Evolutionary conservation across 1,140 invertebrate genomes (phyloP).

Genomic region (Drosophila kepulauana): DNA sequence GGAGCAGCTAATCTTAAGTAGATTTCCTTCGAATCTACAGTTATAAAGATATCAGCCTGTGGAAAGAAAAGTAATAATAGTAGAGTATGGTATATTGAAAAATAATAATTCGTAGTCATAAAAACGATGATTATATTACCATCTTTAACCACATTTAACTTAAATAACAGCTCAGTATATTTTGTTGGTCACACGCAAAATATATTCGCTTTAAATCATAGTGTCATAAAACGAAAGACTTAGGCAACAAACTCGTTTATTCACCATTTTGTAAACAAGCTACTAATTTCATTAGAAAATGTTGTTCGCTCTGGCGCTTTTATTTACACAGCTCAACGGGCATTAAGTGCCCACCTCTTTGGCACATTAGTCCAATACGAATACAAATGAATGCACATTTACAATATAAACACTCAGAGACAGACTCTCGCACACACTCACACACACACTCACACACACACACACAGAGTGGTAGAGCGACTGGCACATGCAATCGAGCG

Average conservation of each 20-base stretch:
- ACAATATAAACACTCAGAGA: slow-evolving; percentile 62
- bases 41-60: no score
- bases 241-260: slow-evolving; percentile 71
- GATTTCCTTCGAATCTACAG: neutral
- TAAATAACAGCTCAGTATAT: neutral
- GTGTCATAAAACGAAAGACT: slow-evolving; percentile 61
- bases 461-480: slow-evolving; percentile 36
- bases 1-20: neutral
- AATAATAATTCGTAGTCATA: neutral
- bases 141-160: neutral
- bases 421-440: slow-evolving; percentile 4
- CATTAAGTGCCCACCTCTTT: slow-evolving; percentile 78
- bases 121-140: neutral
- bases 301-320: slow-evolving; percentile 47
- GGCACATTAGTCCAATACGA: slow-evolving; percentile 76
- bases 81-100: no score
- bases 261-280: slow-evolving; percentile 72
- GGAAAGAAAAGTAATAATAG: neutral
- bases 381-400: slow-evolving; percentile 78
- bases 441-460: slow-evolving; percentile 25
- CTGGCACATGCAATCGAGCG: slow-evolving; percentile 41
- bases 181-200: slow-evolving; percentile 9
- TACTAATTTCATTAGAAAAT: slow-evolving; percentile 60
- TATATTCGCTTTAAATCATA: slow-evolving; percentile 16
- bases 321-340: slow-evolving; percentile 74